Base-by-base conservation (phyloP, 2,113 vertebrate species). In the Reinhardtius hippoglossoides region DNA sequence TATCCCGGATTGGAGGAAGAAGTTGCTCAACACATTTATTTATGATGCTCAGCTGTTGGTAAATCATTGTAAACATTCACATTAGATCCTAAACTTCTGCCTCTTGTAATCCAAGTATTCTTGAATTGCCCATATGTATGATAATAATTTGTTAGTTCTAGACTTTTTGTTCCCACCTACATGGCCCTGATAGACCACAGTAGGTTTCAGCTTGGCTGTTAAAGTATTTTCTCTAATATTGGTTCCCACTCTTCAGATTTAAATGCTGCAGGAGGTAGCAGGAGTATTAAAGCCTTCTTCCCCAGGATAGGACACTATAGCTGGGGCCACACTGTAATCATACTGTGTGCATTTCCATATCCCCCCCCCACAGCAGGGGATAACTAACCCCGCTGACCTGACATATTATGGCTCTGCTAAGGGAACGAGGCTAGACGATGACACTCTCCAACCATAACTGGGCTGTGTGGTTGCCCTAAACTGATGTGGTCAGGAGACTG, bases 341-440 rank as follows among this genome's bases (percentile, higher is more conserved):
- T 56, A 67, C 65, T 54, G 27, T 67, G 59, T 79, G 63, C 68
- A 72, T 77, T 74, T 82, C 27, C 50, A 57, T 31, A 62, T 52
- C 40, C 54, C 8, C 15, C 21, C 21, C 21, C 21, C 58, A 62
- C 68, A 65, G 71, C 62, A 78, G 81, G 57, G 67, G 50, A 78
- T 85, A 74, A 68, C 44, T 46, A 14, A 46, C 12, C 79, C 74
- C 62, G 31, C 31, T 81, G 81, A 86, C 78, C 76, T 66, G 21
- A 63, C 68, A 63, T 78, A 66, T 68, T 76, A 57, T 67, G 69
- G 69, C 56, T 87, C 42, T 46, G 12, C 48, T 63, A 76, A 31
- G 10, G 61, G 67, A 79, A 61, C 9, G 20, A 26, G 52, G 72
- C 61, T 62, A 72, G 68, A 37, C 61, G 26, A n/a, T 9, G 6